phyloP scores from a whole-genome alignment of 2,113 vertebrate species.

The Emydocephalus ijimae region DNA sequence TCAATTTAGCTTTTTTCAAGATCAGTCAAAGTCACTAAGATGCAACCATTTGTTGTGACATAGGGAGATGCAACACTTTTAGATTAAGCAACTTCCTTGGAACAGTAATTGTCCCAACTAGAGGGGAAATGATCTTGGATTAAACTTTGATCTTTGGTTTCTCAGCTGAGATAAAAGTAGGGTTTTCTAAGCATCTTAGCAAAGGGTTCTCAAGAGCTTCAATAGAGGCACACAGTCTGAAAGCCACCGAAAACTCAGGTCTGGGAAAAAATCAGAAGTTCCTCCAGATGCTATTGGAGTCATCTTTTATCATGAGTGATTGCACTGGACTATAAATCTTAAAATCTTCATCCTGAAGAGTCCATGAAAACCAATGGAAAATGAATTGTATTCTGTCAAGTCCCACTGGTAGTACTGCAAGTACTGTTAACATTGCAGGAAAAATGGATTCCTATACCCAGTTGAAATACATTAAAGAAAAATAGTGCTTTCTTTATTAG shows the following conservation, averaged over 20 bases:
- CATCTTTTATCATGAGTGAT: background rate
- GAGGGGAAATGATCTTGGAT: background rate
- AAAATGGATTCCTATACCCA: background rate
- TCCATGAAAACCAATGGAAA: background rate
- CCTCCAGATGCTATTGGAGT: background rate
- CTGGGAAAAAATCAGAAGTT: background rate
- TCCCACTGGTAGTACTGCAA: background rate
- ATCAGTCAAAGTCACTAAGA: background rate
- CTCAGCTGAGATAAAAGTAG: background rate
- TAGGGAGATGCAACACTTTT: background rate
- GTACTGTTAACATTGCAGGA: background rate
- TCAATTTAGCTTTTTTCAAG: background rate
- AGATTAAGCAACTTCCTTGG: background rate
- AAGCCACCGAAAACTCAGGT: background rate
- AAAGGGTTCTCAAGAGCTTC: background rate
- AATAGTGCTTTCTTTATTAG: background rate
- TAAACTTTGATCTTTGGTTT: background rate
- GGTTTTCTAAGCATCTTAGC: background rate
- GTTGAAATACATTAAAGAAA: background rate
- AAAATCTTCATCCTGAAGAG: background rate
- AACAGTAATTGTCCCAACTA: background rate
- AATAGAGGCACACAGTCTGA: background rate
- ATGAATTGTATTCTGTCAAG: background rate
- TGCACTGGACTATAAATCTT: background rate
- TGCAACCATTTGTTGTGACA: background rate